These are phyloP conservation scores for Galendromus occidentalis DNA, from an alignment of 1,140 invertebrate genomes.

Conservation along the genomic window DNA sequence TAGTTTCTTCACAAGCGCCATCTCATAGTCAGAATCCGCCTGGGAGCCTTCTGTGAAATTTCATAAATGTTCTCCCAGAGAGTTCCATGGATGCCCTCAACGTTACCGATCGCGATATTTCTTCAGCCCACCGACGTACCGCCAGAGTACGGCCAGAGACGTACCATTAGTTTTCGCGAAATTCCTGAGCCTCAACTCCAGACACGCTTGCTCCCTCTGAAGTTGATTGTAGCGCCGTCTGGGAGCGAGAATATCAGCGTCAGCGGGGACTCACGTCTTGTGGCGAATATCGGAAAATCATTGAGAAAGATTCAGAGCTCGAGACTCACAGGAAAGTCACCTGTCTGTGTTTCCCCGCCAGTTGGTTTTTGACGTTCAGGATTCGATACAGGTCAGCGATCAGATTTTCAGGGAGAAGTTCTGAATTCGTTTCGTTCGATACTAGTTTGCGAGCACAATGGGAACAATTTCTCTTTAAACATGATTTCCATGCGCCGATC, in stretches of 20 bases:
- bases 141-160: too few relatives aligned
- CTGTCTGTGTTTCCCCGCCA: background rate
- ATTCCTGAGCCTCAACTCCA: background rate
- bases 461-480: too few relatives aligned
- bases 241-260: background rate
- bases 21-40: background rate
- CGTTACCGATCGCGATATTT: too few relatives aligned
- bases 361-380: constrained; percentile 1
- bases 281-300: background rate
- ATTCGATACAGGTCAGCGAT: background rate
- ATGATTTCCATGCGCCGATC: too few relatives aligned
- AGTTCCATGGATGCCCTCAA: too few relatives aligned
- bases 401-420: background rate
- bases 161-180: background rate
- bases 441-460: background rate
- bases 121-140: too few relatives aligned
- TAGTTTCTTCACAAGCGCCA: background rate
- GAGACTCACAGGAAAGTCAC: background rate
- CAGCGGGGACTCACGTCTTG: background rate
- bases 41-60: too few relatives aligned
- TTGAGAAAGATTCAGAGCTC: background rate
- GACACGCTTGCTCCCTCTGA: background rate
- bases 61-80: too few relatives aligned
- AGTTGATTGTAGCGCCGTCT: background rate
- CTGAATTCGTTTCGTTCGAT: background rate